These are phyloP conservation scores for Chitala chitala DNA, from an alignment of 2,113 vertebrate species.

Conservation along the genomic window DNA sequence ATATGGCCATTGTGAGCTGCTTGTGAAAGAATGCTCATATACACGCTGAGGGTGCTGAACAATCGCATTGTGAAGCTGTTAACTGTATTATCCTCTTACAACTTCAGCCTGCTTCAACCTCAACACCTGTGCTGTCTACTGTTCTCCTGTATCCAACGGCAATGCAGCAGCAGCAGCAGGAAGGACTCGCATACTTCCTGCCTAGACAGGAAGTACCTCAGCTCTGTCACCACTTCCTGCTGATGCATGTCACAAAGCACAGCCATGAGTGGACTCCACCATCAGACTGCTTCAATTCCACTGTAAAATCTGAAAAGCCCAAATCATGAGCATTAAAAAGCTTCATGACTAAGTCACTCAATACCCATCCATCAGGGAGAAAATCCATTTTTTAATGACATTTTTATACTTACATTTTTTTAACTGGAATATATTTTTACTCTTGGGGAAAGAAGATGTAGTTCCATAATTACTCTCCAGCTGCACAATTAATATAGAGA, in stretches of 20 bases:
- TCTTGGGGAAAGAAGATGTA: not conserved
- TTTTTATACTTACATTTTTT: not conserved
- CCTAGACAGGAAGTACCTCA: too few relatives aligned
- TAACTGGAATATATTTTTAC: conserved; percentile 1
- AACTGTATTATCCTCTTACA: too few relatives aligned
- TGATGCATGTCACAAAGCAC: too few relatives aligned
- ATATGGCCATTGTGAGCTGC: too few relatives aligned
- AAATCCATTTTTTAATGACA: not conserved
- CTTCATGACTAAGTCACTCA: not conserved
- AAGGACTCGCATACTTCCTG: too few relatives aligned
- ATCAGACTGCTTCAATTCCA: not conserved
- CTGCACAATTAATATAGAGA: conserved; percentile 4
- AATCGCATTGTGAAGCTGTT: too few relatives aligned
- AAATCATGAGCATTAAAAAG: not conserved
- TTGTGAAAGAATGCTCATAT: too few relatives aligned
- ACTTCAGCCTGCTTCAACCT: not conserved
- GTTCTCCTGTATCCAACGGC: too few relatives aligned
- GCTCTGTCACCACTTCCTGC: too few relatives aligned
- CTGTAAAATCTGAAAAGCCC: not conserved
- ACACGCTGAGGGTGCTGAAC: too few relatives aligned
- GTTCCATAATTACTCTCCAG: not conserved
- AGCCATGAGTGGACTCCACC: not conserved
- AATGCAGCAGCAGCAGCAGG: too few relatives aligned
- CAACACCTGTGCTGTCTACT: not conserved
- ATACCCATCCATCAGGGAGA: not conserved